These are phyloP conservation scores for Hydrotaea diabolus DNA, from an alignment of 2,888 invertebrate genomes.

Conservation along the genomic window DNA sequence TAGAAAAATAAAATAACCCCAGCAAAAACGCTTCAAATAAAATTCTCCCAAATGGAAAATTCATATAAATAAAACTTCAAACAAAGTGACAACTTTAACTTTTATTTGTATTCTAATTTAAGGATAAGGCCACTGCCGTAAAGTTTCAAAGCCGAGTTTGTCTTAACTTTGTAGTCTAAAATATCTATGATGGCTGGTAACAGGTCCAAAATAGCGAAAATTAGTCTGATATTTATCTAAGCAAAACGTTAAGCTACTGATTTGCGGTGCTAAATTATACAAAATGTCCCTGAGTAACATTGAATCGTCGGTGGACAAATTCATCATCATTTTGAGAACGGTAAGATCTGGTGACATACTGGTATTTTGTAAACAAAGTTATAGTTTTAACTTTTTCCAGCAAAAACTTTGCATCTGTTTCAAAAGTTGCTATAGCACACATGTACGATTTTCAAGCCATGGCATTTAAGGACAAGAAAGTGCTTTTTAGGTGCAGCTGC, in stretches of 20 bases:
- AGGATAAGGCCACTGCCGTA: no score
- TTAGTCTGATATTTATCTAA: background rate
- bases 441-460: constrained; percentile 71
- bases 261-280: no score
- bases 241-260: no score
- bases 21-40: no score
- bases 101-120: no score
- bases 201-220: constrained; percentile 15
- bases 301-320: constrained; percentile 76
- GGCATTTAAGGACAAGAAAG: constrained; percentile 61
- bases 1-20: no score
- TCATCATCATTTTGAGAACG: constrained; percentile 75
- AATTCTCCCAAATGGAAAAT: no score
- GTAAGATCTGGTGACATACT: constrained; percentile 52
- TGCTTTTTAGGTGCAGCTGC: constrained; percentile 63
- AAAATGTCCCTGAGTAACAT: no score
- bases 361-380: constrained; percentile 51
- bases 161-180: no score
- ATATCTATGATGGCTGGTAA: constrained; percentile 60
- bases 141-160: no score
- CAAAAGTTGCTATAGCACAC: constrained; percentile 67
- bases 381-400: constrained; percentile 37
- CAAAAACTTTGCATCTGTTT: constrained; percentile 67
- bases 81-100: no score
- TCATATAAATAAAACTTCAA: no score